Conservation (phyloP, 1,140 invertebrate species). For the Dinoponera quadriceps region DNA sequence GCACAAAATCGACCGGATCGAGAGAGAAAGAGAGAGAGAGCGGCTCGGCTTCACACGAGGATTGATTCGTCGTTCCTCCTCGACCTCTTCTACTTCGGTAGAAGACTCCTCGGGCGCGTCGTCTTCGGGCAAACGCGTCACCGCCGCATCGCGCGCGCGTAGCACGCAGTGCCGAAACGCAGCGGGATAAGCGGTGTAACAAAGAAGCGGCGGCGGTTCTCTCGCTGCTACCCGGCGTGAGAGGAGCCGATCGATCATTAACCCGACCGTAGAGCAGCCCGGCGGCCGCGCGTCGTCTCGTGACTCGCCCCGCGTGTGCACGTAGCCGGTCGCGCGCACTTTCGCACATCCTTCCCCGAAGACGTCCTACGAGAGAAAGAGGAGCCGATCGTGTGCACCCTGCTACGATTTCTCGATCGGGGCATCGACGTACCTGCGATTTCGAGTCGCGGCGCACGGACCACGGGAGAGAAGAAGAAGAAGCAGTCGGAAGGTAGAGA, state of each 20-base stretch:
- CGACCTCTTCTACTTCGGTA: too few species aligned
- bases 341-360: conserved; percentile 18
- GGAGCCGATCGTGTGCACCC: conserved; percentile 1
- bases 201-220: conserved; percentile 30
- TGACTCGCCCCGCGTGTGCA: conserved; percentile 36
- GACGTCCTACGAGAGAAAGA: conserved; percentile 9
- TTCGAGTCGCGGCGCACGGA: conserved; percentile 1
- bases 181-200: neutral
- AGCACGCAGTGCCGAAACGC: conserved; percentile 9
- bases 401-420: conserved; percentile 11
- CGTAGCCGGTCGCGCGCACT: conserved; percentile 9
- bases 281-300: conserved; percentile 38
- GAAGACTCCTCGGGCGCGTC: conserved; percentile 3
- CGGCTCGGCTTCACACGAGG: too few species aligned
- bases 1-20: neutral
- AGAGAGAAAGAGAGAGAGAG: too few species aligned
- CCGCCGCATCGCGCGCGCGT: neutral
- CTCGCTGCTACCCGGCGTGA: conserved; percentile 24
- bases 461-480: neutral
- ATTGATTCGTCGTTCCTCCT: too few species aligned
- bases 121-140: conserved; percentile 7
- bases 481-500: conserved; percentile 4
- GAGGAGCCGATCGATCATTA: conserved; percentile 64
- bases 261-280: conserved; percentile 43
- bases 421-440: conserved; percentile 45